phyloP scores from a whole-genome alignment of 2,888 invertebrate species.

The Nephrotoma appendiculata region DNA sequence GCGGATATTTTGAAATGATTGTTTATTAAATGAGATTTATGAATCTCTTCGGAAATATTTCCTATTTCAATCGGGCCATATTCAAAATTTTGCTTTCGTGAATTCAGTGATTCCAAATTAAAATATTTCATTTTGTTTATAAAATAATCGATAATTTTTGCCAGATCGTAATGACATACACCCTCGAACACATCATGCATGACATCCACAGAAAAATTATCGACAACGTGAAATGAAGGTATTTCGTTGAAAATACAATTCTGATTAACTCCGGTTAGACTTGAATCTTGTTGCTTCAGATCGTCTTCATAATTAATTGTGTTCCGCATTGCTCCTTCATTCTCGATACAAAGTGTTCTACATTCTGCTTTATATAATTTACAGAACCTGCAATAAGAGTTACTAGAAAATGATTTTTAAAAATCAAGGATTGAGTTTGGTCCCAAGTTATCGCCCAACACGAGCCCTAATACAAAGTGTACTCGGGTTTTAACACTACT shows the following conservation, averaged over 20 bases:
- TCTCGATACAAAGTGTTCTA: conserved; percentile 11
- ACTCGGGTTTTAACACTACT: conserved; percentile 7
- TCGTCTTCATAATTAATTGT: conserved; percentile 13
- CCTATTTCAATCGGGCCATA: conserved; percentile 16
- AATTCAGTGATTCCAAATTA: conserved; percentile 14
- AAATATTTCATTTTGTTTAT: conserved; percentile 13
- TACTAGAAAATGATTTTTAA: conserved; percentile 15
- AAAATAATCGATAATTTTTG: conserved; percentile 15
- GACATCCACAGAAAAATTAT: conserved; percentile 16
- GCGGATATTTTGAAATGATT: conserved; percentile 14
- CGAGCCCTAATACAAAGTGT: conserved; percentile 11
- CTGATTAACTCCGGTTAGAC: conserved; percentile 15
- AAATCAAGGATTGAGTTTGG: conserved; percentile 10
- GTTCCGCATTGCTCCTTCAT: conserved; percentile 12
- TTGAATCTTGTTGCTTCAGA: conserved; percentile 7
- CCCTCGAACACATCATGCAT: conserved; percentile 17
- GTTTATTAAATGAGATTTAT: conserved; percentile 7
- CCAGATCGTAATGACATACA: conserved; percentile 12
- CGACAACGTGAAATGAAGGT: conserved; percentile 15
- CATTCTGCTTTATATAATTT: conserved; percentile 12
- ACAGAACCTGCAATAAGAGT: conserved; percentile 19
- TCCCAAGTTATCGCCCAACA: no score
- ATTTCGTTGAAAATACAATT: conserved; percentile 15
- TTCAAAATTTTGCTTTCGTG: conserved; percentile 15
- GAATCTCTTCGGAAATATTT: conserved; percentile 14